phyloP scores from a whole-genome alignment of 2,888 invertebrate species.

The Girardia tigrina region DNA sequence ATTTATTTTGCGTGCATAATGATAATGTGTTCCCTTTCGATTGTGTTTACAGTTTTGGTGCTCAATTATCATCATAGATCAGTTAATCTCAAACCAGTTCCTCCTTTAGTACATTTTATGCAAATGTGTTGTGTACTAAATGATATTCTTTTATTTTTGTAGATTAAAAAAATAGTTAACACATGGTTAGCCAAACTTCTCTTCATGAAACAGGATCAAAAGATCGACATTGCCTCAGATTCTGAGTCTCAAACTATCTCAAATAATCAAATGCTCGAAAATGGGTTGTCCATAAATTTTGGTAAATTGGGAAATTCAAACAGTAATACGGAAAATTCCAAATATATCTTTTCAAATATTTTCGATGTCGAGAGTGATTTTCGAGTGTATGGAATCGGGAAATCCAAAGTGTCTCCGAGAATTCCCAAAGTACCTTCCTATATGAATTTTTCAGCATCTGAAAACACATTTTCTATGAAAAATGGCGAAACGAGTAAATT shows the following conservation, averaged over 20 bases:
- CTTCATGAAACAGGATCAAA: slow-evolving; percentile 63
- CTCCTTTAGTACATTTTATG: slow-evolving; percentile 88
- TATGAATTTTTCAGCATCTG: not conserved
- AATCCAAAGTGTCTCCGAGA: not conserved
- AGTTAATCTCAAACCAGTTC: slow-evolving; percentile 89
- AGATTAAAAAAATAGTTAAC: slow-evolving; percentile 86
- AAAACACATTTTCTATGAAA: not conserved
- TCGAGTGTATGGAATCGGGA: slow-evolving; percentile 38
- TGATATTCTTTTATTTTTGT: slow-evolving; percentile 38
- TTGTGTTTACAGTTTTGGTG: slow-evolving; percentile 89
- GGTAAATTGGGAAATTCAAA: slow-evolving; percentile 51
- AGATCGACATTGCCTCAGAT: not conserved
- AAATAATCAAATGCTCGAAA: not conserved
- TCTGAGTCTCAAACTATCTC: not conserved
- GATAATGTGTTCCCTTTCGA: slow-evolving; percentile 97
- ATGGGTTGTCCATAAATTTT: not conserved
- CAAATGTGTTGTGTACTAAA: not conserved
- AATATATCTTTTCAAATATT: slow-evolving; percentile 84
- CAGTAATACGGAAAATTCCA: slow-evolving; percentile 78
- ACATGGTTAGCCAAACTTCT: slow-evolving; percentile 92
- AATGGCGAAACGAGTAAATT: too few relatives aligned
- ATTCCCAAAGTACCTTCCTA: not conserved
- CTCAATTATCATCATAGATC: slow-evolving; percentile 93
- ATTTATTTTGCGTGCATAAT: slow-evolving; percentile 98
- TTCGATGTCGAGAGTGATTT: slow-evolving; percentile 93